These are phyloP conservation scores for Athene cunicularia DNA, from an alignment of 2,113 vertebrate genomes.

Conservation along the genomic window DNA sequence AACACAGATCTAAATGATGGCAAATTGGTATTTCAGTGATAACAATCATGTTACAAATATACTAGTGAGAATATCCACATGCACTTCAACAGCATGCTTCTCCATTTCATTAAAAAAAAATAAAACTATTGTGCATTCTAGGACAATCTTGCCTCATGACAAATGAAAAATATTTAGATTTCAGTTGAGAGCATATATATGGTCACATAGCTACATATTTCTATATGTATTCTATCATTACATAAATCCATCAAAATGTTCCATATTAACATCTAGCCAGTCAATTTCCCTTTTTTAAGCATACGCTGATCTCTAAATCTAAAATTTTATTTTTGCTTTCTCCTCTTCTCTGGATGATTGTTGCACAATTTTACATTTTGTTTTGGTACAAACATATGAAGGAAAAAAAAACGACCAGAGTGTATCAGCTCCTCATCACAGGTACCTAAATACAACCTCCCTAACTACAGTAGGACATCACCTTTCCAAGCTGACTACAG, in stretches of 20 bases:
- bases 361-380: not conserved
- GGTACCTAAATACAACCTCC: not conserved
- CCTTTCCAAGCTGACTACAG: not conserved
- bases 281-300: not conserved
- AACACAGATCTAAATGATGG: not conserved
- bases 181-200: not conserved
- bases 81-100: not conserved
- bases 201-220: not conserved
- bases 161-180: not conserved
- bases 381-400: not conserved
- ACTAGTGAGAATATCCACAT: not conserved
- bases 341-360: not conserved
- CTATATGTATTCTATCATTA: not conserved
- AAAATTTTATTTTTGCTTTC: not conserved
- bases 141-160: not conserved
- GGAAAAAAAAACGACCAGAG: rapidly evolving
- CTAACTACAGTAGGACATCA: too few species aligned
- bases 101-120: not conserved
- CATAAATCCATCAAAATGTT: not conserved
- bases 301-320: not conserved
- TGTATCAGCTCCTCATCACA: not conserved
- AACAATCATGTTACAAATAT: not conserved
- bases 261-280: not conserved
- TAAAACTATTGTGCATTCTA: not conserved
- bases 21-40: not conserved